Conservation (phyloP, 2,888 invertebrate genomes). For the Coleophora flavipennella region DNA sequence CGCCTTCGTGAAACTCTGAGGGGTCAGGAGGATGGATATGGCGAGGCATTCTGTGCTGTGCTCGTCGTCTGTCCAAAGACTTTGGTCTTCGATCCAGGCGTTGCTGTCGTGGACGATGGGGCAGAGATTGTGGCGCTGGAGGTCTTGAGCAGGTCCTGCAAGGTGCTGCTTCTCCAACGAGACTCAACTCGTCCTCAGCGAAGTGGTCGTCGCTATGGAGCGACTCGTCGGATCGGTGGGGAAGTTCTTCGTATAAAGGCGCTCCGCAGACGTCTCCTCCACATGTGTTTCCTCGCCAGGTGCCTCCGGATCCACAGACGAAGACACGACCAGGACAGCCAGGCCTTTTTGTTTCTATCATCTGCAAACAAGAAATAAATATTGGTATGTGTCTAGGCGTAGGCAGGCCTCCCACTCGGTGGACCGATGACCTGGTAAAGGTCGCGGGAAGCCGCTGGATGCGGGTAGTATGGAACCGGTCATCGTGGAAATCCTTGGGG, state of each 20-base stretch:
- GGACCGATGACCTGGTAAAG: too few relatives aligned
- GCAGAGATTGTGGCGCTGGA: slow-evolving; percentile 58
- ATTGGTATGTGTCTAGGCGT: too few relatives aligned
- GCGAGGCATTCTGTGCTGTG: slow-evolving; percentile 56
- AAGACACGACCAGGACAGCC: slow-evolving; percentile 74
- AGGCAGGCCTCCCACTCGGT: too few relatives aligned
- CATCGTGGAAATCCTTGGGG: too few relatives aligned
- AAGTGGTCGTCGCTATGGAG: slow-evolving; percentile 86
- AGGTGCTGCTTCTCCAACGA: slow-evolving; percentile 62
- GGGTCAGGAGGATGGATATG: slow-evolving; percentile 79
- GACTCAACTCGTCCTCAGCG: slow-evolving; percentile 85
- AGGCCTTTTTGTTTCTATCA: slow-evolving; percentile 81
- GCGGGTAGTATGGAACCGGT: too few relatives aligned
- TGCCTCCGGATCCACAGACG: slow-evolving; percentile 73
- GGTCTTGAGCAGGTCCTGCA: slow-evolving; percentile 67
- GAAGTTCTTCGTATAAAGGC: slow-evolving; percentile 87
- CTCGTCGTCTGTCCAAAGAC: slow-evolving; percentile 65
- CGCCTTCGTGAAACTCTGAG: slow-evolving; percentile 86
- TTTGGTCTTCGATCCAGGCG: slow-evolving; percentile 73
- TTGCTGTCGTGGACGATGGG: slow-evolving; percentile 74
- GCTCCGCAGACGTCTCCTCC: slow-evolving; percentile 70
- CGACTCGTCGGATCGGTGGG: slow-evolving; percentile 73
- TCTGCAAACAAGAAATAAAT: slow-evolving; percentile 69
- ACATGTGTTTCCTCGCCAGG: slow-evolving; percentile 72
- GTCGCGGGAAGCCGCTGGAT: too few relatives aligned